Percentiles rank a stretch among this genome's conserved stretches.
Conservation (phyloP, 2,113 vertebrate genomes). For the Callithrix jacchus region DNA sequence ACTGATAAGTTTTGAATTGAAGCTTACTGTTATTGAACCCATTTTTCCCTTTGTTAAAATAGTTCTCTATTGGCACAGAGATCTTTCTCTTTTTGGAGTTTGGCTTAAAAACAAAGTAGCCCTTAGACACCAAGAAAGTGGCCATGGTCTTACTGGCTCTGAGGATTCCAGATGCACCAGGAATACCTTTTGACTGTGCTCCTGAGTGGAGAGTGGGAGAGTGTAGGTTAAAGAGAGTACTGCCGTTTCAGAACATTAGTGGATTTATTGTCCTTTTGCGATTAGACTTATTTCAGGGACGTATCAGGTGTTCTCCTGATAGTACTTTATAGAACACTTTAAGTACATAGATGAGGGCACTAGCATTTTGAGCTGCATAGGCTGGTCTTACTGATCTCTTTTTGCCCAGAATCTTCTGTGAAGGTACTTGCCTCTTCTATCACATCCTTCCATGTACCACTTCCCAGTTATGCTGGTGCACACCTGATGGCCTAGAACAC, state of each 20-base stretch:
- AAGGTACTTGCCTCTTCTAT: not conserved
- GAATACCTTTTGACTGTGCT: not conserved
- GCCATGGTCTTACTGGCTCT: too few species aligned
- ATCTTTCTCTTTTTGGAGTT: too few species aligned
- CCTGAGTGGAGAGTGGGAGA: not conserved
- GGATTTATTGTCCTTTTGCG: not conserved
- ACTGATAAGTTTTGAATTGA: conserved; percentile 88
- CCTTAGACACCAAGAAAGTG: too few species aligned
- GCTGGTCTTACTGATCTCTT: not conserved
- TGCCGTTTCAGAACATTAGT: not conserved
- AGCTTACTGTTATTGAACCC: conserved; percentile 81
- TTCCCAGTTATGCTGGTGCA: not conserved
- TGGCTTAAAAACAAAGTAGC: too few species aligned
- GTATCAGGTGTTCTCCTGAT: not conserved
- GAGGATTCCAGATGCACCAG: too few species aligned
- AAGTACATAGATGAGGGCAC: not conserved
- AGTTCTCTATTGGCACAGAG: conserved; percentile 79
- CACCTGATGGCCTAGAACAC: not conserved
- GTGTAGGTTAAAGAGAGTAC: not conserved
- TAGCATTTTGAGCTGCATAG: not conserved
- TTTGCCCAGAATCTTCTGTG: not conserved
- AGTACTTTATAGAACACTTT: not conserved
- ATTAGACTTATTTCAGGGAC: not conserved
- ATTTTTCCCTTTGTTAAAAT: conserved; percentile 81
- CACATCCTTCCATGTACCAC: not conserved